Evolutionary conservation across 2,888 invertebrate species (phyloP).

Genomic region (Trichacis sp.): DNA sequence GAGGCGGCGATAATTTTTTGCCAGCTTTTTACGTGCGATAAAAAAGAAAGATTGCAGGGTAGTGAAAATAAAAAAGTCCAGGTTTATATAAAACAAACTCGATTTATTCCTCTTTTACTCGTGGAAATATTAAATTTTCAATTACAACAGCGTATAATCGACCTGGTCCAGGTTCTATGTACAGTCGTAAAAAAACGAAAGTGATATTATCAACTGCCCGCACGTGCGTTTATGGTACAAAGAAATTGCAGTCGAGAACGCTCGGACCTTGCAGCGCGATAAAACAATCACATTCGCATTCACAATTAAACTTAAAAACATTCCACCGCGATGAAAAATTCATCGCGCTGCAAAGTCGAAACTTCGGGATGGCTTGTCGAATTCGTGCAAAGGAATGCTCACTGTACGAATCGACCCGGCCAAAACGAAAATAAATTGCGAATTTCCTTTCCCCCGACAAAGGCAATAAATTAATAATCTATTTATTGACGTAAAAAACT

Average conservation of each 20-base stretch:
- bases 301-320: not conserved
- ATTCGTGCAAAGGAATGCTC: not conserved
- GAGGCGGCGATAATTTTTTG: constrained; percentile 10
- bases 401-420: not conserved
- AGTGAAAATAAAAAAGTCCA: constrained; percentile 15
- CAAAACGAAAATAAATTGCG: not conserved
- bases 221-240: constrained; percentile 1
- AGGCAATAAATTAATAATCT: too few species aligned
- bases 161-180: constrained; percentile 37
- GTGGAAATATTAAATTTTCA: constrained; percentile 36
- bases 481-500: too few species aligned
- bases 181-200: constrained; percentile 42
- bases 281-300: constrained; percentile 3
- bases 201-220: constrained; percentile 27
- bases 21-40: too few species aligned
- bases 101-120: constrained; percentile 29
- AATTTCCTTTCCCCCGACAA: too few species aligned
- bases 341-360: too few species aligned
- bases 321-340: not conserved
- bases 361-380: not conserved
- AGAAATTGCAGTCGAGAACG: not conserved
- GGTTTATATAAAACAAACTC: constrained; percentile 41
- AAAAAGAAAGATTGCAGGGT: not conserved
- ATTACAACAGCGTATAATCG: constrained; percentile 39
- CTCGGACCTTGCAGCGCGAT: not conserved